Base-by-base conservation (phyloP, 2,888 invertebrate genomes). In the Idaea straminata region DNA sequence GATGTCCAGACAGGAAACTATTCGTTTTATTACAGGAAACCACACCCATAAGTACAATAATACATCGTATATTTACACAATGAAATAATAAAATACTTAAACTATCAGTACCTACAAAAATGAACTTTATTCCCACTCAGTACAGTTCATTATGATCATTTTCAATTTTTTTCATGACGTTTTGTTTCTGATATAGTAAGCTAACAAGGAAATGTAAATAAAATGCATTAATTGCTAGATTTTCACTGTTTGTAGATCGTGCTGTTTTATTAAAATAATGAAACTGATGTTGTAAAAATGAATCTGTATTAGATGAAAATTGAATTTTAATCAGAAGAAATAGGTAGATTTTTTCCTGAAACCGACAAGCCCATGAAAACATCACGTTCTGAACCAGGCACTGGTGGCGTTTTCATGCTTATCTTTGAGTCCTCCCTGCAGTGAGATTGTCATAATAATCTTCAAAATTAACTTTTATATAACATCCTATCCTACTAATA, bases 161-260 rank as follows among this genome's bases (percentile, higher is more conserved):
- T 25, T 25, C 25, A 1, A 61, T 61, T 6, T 35, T 59, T 34
- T 16, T 58, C n/a, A 66, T 59, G 61, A 59, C 66, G 62, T 57
- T 77, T 81, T 35, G 47, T 36, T 61, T 47, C 65, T 59, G n/a
- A n/a, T n/a, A n/a, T 59, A 61, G 63, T 61, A 62, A 69, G 78
- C 79, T 76, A 77, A 77, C 68, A 82, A 80, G 81, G 79, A 85
- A 85, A 87, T 88, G 86, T 83, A 81, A 86, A 87, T 87, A 83
- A 83, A 84, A 83, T 85, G 83, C 84, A 85, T 86, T 89, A 88
- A 88, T 88, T 86, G 84, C 81, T 86, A 78, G 83, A 84, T 86
- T 87, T 88, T 87, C 80, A 85, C 84, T 83, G 87, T 84, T 83
- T 83, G 82, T 87, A 88, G 83, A 83, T 79, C 74, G 78, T 77